A percentile compares a stretch with the other conserved stretches of the same genome.
These are phyloP conservation scores for Stramonita haemastoma DNA, from an alignment of 2,888 invertebrate genomes.

Conservation along the genomic window DNA sequence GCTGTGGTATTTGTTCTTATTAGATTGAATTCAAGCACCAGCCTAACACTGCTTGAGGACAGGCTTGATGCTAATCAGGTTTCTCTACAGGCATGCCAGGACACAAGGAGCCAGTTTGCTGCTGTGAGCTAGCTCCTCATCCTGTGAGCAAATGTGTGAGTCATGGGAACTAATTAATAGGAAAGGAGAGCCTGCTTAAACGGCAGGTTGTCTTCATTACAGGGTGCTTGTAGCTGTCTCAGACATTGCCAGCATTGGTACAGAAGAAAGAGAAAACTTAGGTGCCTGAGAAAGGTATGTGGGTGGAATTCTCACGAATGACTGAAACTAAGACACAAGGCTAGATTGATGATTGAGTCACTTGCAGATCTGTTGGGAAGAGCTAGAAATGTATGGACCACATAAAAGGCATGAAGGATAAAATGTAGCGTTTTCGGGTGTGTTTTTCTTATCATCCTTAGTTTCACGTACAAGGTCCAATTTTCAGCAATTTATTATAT, in stretches of 20 bases:
- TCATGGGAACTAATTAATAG: slow-evolving; percentile 49
- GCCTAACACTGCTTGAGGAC: slow-evolving; percentile 47
- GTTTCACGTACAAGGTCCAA: too few species aligned
- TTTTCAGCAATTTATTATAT: too few species aligned
- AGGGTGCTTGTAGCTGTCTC: slow-evolving; percentile 23
- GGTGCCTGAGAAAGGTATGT: not conserved
- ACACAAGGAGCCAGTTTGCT: not conserved
- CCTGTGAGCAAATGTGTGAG: slow-evolving; percentile 29
- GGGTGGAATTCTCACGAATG: not conserved
- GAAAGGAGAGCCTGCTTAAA: slow-evolving; percentile 42
- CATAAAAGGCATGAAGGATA: too few species aligned
- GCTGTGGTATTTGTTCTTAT: slow-evolving; percentile 44
- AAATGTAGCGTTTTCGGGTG: too few species aligned
- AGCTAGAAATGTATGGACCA: too few species aligned
- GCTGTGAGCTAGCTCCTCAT: not conserved
- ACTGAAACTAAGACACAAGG: too few species aligned
- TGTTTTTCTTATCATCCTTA: too few species aligned
- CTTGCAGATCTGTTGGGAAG: too few species aligned
- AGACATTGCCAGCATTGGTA: not conserved
- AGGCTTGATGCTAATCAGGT: slow-evolving; percentile 44
- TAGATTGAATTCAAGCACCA: slow-evolving; percentile 44
- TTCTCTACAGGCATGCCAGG: slow-evolving; percentile 30
- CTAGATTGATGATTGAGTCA: too few species aligned
- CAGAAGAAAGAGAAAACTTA: too few species aligned
- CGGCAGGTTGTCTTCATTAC: slow-evolving; percentile 46